Conservation (phyloP, 2,888 invertebrate genomes). For the Orchesella flavescens region DNA sequence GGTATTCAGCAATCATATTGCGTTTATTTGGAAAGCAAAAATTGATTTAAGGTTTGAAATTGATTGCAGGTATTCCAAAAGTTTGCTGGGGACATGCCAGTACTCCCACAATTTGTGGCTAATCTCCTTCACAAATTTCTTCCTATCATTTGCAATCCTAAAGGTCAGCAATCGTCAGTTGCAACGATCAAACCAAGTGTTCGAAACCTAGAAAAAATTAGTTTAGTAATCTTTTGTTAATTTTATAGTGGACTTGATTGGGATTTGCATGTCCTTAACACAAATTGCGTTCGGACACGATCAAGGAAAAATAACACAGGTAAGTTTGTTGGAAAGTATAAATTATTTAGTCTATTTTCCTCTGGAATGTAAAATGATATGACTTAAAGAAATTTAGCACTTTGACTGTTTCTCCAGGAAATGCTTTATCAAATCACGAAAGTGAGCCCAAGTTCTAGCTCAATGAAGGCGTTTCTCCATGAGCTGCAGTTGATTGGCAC, state of each 20-base stretch:
- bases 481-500: slow-evolving; percentile 54
- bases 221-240: too few species aligned
- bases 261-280: slow-evolving; percentile 36
- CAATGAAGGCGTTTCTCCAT: slow-evolving; percentile 45
- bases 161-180: too few species aligned
- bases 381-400: not conserved
- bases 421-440: slow-evolving; percentile 13
- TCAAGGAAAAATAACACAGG: slow-evolving; percentile 35
- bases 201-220: too few species aligned
- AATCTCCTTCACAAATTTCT: slow-evolving; percentile 34
- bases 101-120: slow-evolving; percentile 20
- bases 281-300: slow-evolving; percentile 47
- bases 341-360: not conserved
- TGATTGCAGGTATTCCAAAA: slow-evolving; percentile 19
- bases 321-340: not conserved
- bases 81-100: slow-evolving; percentile 24
- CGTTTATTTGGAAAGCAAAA: not conserved
- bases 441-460: slow-evolving; percentile 23
- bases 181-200: too few species aligned
- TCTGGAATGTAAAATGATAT: too few species aligned
- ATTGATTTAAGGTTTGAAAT: slow-evolving; percentile 6
- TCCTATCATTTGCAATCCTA: slow-evolving; percentile 42
- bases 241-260: slow-evolving; percentile 52
- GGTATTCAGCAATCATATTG: too few species aligned
- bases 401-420: slow-evolving; percentile 10